Evolutionary conservation across 2,797 vertebrate species (phyloP).

Genomic region (Coranthus polyacanthus): DNA sequence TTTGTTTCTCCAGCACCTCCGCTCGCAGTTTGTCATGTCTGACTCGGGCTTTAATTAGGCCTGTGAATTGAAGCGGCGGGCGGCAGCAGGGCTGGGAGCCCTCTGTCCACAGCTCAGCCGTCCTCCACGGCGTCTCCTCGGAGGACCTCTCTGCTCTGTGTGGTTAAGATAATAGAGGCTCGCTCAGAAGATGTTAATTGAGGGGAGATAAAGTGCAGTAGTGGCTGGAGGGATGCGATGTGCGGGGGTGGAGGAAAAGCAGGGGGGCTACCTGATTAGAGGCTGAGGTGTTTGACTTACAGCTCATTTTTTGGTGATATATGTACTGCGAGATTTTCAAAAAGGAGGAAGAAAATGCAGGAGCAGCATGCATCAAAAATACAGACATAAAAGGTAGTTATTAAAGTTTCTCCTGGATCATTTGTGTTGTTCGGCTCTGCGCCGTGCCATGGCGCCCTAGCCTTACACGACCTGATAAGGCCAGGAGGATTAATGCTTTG

Average conservation of each 20-base stretch:
- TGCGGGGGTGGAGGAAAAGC: constrained; percentile 56
- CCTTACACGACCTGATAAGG: constrained; percentile 47
- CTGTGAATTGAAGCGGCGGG: constrained; percentile 54
- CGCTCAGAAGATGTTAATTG: constrained; percentile 83
- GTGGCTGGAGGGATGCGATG: constrained; percentile 71
- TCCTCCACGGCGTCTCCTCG: constrained; percentile 69
- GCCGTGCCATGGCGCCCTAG: constrained; percentile 11
- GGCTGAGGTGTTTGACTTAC: constrained; percentile 74
- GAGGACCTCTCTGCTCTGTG: constrained; percentile 77
- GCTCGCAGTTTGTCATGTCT: constrained; percentile 74
- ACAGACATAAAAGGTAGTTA: constrained; percentile 30
- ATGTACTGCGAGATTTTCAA: constrained; percentile 45
- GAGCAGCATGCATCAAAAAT: constrained; percentile 40
- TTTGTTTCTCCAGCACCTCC: constrained; percentile 72
- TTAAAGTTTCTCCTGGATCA: constrained; percentile 54
- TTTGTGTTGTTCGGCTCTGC: constrained; percentile 29
- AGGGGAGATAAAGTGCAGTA: constrained; percentile 82
- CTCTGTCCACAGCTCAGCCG: constrained; percentile 70
- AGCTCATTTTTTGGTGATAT: constrained; percentile 55
- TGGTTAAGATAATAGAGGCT: constrained; percentile 80
- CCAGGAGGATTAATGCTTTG: constrained; percentile 45
- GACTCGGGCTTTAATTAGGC: constrained; percentile 79
- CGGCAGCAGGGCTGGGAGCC: constrained; percentile 65
- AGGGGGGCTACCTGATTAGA: constrained; percentile 76
- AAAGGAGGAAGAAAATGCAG: constrained; percentile 11